Percentiles rank a stretch among this genome's conserved stretches.
phyloP scores from a whole-genome alignment of 1,140 invertebrate species.

The Megalonaias nervosa region DNA sequence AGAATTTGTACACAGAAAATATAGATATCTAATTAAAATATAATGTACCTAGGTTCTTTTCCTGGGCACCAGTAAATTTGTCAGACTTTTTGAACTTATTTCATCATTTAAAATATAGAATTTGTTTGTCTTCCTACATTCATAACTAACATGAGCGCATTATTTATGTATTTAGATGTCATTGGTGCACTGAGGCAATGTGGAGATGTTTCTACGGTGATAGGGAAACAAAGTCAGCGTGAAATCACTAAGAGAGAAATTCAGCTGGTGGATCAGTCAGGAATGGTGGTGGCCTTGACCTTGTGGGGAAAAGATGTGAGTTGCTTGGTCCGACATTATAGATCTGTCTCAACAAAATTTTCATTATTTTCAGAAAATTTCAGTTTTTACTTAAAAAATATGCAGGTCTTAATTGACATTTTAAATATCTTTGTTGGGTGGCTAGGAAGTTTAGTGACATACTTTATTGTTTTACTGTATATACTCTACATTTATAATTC shows the following conservation, averaged over 20 bases:
- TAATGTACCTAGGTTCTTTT: too few species aligned
- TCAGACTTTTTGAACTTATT: not conserved
- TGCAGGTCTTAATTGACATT: too few species aligned
- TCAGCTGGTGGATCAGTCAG: slow-evolving; percentile 88
- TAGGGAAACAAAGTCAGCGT: slow-evolving; percentile 81
- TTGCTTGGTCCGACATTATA: not conserved
- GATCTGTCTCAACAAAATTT: too few species aligned
- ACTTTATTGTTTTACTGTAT: too few species aligned
- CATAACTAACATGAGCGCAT: not conserved
- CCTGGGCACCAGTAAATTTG: not conserved
- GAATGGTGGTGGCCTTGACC: slow-evolving; percentile 80
- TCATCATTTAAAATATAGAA: not conserved
- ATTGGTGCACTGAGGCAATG: slow-evolving; percentile 89
- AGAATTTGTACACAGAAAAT: too few species aligned
- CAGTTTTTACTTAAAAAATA: too few species aligned
- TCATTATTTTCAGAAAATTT: too few species aligned
- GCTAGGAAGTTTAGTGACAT: too few species aligned
- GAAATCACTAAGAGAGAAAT: slow-evolving; percentile 94
- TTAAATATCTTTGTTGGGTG: too few species aligned
- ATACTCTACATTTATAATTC: too few species aligned
- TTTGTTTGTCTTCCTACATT: not conserved
- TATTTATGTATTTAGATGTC: slow-evolving; percentile 80
- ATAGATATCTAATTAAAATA: too few species aligned
- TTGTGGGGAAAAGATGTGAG: slow-evolving; percentile 74
- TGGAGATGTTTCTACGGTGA: slow-evolving; percentile 82